These are phyloP conservation scores for Campylorhamphus procurvoides DNA, from an alignment of 2,113 vertebrate species.

Conservation along the genomic window DNA sequence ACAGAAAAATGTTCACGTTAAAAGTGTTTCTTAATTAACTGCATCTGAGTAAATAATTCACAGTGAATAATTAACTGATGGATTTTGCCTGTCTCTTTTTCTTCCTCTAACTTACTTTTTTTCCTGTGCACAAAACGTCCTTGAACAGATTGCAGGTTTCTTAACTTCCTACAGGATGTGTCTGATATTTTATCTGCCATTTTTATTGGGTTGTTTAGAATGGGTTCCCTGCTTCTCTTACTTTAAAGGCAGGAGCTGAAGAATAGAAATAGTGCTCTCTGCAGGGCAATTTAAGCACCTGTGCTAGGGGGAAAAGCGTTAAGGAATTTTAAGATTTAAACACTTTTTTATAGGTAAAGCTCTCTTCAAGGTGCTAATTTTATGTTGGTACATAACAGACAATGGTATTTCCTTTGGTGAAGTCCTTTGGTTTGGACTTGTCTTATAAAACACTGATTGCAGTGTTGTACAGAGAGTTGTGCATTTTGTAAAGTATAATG, in stretches of 20 bases:
- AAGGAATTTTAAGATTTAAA: not conserved
- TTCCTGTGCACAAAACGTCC: not conserved
- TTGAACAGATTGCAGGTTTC: slow-evolving; percentile 48
- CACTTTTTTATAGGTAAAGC: not conserved
- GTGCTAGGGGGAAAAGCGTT: not conserved
- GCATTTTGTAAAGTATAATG: not conserved
- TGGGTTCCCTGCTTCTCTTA: not conserved
- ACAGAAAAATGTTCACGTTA: not conserved
- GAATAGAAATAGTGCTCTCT: slow-evolving; percentile 18
- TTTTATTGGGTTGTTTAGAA: slow-evolving; percentile 48
- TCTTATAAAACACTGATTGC: not conserved
- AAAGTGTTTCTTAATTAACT: slow-evolving; percentile 56
- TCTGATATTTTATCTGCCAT: slow-evolving; percentile 30
- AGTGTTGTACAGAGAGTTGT: not conserved
- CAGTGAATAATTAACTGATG: slow-evolving; percentile 38
- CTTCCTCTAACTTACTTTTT: not conserved
- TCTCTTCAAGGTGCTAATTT: slow-evolving; percentile 10
- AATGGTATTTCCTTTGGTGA: not conserved
- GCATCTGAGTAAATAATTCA: slow-evolving; percentile 58
- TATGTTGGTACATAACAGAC: not conserved
- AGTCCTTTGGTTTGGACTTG: not conserved
- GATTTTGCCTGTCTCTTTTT: not conserved
- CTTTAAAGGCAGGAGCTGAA: not conserved
- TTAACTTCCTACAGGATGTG: slow-evolving; percentile 21
- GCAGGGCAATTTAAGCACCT: not conserved